A percentile compares a stretch with the other conserved stretches of the same genome.
phyloP scores from a whole-genome alignment of 2,113 vertebrate genomes.

The Lepus europaeus region DNA sequence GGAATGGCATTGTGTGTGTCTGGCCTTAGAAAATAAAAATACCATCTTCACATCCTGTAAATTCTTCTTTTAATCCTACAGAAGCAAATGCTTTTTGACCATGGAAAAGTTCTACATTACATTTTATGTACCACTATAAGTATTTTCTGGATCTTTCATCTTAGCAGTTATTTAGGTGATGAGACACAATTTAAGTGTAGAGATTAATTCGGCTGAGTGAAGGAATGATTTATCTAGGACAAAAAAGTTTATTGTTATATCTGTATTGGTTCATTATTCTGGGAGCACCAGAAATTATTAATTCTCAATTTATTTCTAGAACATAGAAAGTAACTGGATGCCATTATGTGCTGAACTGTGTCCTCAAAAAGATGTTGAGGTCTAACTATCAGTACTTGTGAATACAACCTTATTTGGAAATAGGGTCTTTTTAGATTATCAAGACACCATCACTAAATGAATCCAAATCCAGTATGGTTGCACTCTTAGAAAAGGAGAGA shows the following conservation, averaged over 20 bases:
- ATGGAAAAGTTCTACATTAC: fast-evolving
- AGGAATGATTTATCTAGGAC: neutral
- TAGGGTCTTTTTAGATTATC: neutral
- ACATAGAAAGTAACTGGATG: neutral
- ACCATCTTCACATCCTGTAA: neutral
- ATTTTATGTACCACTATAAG: neutral
- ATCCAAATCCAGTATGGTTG: neutral
- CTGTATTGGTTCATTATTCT: neutral
- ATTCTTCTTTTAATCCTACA: slow-evolving; percentile 35
- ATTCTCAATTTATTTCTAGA: neutral
- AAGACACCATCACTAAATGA: too few relatives aligned
- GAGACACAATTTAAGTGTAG: neutral
- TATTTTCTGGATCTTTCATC: neutral
- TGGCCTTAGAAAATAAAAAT: slow-evolving; percentile 54
- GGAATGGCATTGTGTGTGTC: slow-evolving; percentile 57
- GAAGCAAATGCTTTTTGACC: neutral
- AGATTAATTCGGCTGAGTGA: neutral
- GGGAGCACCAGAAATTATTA: neutral
- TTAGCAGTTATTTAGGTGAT: neutral
- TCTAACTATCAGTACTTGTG: neutral
- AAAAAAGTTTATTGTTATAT: neutral
- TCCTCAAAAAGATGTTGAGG: neutral
- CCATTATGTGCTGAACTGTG: neutral
- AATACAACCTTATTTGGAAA: neutral
- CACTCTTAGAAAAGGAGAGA: neutral